Percentiles rank a stretch among this genome's conserved stretches.
Conservation (phyloP, 2,797 vertebrate genomes). For the Hypotaenidia philippensis region DNA sequence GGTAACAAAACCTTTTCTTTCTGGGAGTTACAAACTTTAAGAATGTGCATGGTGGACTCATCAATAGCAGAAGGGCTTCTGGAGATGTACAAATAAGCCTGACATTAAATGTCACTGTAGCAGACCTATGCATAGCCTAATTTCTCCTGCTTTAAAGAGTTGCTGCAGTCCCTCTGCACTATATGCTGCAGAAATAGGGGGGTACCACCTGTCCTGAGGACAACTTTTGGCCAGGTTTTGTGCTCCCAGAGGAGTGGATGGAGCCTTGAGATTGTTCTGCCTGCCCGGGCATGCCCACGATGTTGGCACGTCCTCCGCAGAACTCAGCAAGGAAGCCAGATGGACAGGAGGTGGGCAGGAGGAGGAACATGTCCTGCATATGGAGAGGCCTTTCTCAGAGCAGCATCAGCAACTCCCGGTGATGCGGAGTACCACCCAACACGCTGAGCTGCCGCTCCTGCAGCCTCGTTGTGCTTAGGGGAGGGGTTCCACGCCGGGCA, state of each 20-base stretch:
- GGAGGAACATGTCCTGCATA: neutral
- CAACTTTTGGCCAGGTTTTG: neutral
- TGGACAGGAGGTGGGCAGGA: neutral
- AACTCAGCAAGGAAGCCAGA: neutral
- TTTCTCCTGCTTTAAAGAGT: neutral
- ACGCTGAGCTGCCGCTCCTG: neutral
- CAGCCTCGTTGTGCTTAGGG: accelerated
- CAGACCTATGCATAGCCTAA: neutral
- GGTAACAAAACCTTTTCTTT: neutral
- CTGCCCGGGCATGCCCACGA: accelerated
- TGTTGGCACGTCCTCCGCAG: neutral
- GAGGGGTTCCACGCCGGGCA: accelerated
- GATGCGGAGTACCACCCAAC: accelerated
- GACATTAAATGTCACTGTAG: neutral
- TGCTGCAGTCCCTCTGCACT: neutral
- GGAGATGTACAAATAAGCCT: neutral
- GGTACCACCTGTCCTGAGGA: neutral
- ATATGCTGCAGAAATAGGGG: neutral
- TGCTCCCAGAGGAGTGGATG: neutral
- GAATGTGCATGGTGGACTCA: neutral
- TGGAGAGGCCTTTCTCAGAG: neutral
- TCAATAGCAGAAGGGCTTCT: neutral
- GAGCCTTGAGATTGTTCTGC: neutral
- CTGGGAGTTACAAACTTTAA: neutral
- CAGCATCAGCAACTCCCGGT: neutral